Evolutionary conservation across 2,797 vertebrate genomes (phyloP), one percentile per base, ranked within the genome.

Genomic region (Sebastes taczanowskii): DNA sequence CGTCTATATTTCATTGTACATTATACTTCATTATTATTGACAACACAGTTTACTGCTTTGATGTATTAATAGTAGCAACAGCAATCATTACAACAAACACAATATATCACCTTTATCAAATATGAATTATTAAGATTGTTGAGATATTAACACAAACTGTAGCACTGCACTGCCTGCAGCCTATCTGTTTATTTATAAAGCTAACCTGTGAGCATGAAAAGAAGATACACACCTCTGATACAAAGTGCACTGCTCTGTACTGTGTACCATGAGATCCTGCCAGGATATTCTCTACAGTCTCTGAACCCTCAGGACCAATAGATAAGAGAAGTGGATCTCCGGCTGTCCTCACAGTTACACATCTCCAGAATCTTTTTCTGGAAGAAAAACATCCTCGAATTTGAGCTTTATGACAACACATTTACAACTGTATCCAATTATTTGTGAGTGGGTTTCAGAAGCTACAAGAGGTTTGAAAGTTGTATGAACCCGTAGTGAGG

Each of bases 141-240:
- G 60, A 80, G 22, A 35, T 55, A 42, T 59, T 13, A 46, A 77
- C 42, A 70, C 70, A 60, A 58, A 35, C 69, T 56, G n/a, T 22
- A 32, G 49, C 62, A 60, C 11, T 46, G 59, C 13, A 5, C 22
- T 49, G 66, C 61, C 20, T 25, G 53, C 42, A 46, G 42, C 60
- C 18, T 14, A 38, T 38, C 35, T 34, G 18, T 75, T 67, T 69
- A 59, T 78, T 65, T 78, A 59, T 74, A 63, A 81, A 77, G 64
- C 23, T 25, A 72, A 62, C 55, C 56, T 58, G 20, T 23, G 59
- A 38, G 49, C 59, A 73, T 66, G 32, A 74, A 29, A 67, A 59
- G 53, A 65, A 76, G 62, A 66, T 20, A 6, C 64, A 66, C 71
- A 78, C 30, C 25, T 74, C 53, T 77, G 30, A 77, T 67, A 67